Percentiles rank a stretch among this genome's conserved stretches.
Conservation (phyloP, 2,797 vertebrate species). For the Selene dorsalis region DNA sequence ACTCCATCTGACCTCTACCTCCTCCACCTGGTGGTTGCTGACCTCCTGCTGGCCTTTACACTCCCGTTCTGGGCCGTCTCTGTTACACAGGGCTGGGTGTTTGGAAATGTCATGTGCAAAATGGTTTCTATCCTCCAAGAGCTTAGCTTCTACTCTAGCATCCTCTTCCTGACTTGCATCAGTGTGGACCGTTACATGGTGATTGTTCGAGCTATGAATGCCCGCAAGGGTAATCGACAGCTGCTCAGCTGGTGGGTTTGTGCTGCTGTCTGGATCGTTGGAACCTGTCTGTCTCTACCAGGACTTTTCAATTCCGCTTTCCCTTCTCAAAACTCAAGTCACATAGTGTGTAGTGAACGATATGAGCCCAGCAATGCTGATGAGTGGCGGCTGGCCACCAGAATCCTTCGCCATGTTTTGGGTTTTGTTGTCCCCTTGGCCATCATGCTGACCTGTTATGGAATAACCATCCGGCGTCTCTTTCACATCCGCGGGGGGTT, state of each 20-base stretch:
- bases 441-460: constrained; percentile 81
- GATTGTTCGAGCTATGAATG: constrained; percentile 76
- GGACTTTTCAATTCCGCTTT: constrained; percentile 61
- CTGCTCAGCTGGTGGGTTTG: constrained; percentile 69
- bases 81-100: constrained; percentile 75
- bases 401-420: constrained; percentile 74
- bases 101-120: constrained; percentile 80
- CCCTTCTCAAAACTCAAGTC: rapidly evolving
- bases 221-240: constrained; percentile 43
- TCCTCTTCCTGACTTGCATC: constrained; percentile 83
- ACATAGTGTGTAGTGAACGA: constrained; percentile 51
- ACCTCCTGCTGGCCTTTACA: constrained; percentile 78
- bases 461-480: constrained; percentile 76
- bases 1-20: constrained; percentile 83
- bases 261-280: constrained; percentile 70
- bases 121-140: constrained; percentile 77
- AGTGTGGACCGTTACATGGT: constrained; percentile 83
- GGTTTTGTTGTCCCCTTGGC: constrained; percentile 80
- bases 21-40: constrained; percentile 77
- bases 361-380: constrained; percentile 58
- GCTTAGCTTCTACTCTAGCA: constrained; percentile 83
- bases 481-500: constrained; percentile 72
- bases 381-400: constrained; percentile 75
- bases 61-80: constrained; percentile 82
- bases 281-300: constrained; percentile 71